phyloP scores from a whole-genome alignment of 2,797 vertebrate species.

The Lepidocolaptes lacrymiger region DNA sequence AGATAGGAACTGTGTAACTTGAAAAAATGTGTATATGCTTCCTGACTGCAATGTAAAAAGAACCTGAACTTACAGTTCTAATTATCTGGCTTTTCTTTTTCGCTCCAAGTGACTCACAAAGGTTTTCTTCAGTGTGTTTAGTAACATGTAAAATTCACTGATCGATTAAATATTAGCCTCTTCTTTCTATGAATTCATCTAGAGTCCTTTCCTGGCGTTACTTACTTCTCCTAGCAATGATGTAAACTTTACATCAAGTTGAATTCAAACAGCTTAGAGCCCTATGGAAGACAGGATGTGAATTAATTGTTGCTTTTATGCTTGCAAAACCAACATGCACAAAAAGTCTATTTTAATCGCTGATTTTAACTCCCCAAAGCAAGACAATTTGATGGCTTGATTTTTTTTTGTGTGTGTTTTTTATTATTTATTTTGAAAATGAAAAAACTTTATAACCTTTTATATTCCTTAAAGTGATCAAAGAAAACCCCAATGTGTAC shows the following conservation, averaged over 20 bases:
- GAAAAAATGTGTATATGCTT: neutral
- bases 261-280: neutral
- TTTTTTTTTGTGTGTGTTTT: neutral
- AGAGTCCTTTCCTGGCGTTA: neutral
- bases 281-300: neutral
- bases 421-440: neutral
- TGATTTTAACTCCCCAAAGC: neutral
- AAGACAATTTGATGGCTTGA: neutral
- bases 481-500: conserved; percentile 39
- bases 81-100: neutral
- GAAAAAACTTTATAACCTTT: neutral
- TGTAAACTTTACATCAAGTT: neutral
- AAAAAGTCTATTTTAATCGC: neutral
- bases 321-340: neutral
- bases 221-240: neutral
- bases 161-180: neutral
- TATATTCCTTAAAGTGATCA: conserved; percentile 17
- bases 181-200: neutral
- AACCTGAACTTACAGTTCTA: neutral
- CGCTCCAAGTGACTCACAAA: neutral
- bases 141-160: neutral
- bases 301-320: neutral
- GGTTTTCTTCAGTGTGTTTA: neutral
- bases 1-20: neutral
- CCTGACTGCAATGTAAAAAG: neutral